Base-by-base conservation (phyloP, 1,140 invertebrate genomes). In the Drosophila pseudoananassae region DNA sequence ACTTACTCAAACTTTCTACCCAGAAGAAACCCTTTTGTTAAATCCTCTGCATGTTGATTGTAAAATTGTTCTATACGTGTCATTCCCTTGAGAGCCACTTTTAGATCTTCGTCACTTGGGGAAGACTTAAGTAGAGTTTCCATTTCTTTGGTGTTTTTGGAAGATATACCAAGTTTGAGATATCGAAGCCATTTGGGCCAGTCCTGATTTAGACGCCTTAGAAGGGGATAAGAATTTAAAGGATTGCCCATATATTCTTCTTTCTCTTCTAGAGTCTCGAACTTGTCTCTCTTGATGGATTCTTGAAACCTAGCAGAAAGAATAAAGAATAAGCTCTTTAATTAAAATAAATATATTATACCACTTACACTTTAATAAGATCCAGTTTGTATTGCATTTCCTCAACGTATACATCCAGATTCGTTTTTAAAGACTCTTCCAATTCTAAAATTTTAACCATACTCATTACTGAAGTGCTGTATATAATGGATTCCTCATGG, bases 111-210 rank as follows among this genome's bases (percentile, higher is more conserved):
- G 6, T 66, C 36, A 4, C 1, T 65, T 3, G 75, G 56, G 0
- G 17, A 33, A 4, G 36, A 36, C 2, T 50, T n/a, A 1, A 74
- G 7, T 0, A 33, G 6, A 6, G 12, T 3, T 33, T 65, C 46
- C 40, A 82, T 83, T 25, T 31, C n/a, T 1, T 29, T 43, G 0
- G 53, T 40, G 17, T 29, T 20, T 3, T 49, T 57, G 0, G 40
- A n/a, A 5, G 20, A 25, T 20, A 56, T 70, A 4, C 33, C 50
- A 1, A 29, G 2, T 15, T 59, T 31, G 1, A 82, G 17, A 55
- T 82, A 78, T 9, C 27, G 17, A 2, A 83, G n/a, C 79, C 54
- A 69, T 14, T 78, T 75, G 17, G 75, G 75, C 79, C 79, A 82
- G 54, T 82, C 79, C 27, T 83, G 52, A 6, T 75, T 65, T 5